Conservation (phyloP, 2,888 invertebrate genomes). For the Calameuta idolon region DNA sequence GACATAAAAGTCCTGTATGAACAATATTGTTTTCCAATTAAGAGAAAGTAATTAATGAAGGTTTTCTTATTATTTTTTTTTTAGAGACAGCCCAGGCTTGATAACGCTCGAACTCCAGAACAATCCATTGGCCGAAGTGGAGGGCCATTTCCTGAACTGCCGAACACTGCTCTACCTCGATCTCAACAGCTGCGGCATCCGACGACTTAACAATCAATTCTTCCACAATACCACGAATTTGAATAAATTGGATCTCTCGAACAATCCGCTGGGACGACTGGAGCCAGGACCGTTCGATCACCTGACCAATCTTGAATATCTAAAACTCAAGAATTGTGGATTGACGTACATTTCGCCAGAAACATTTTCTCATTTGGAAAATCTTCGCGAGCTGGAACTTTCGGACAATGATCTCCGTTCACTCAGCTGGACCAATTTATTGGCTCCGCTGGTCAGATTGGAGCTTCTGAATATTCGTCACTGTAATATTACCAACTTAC, state of each 20-base stretch:
- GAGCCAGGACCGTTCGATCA: constrained; percentile 74
- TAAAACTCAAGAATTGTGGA: constrained; percentile 76
- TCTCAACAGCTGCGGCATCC: constrained; percentile 75
- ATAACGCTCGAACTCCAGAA: constrained; percentile 78
- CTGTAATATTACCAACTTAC: constrained; percentile 72
- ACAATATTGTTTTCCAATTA: constrained; percentile 9
- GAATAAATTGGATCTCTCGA: constrained; percentile 77
- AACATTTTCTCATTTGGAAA: constrained; percentile 72
- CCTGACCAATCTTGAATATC: constrained; percentile 74
- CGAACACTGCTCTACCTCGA: constrained; percentile 77
- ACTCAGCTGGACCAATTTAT: constrained; percentile 73
- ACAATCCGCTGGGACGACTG: constrained; percentile 74
- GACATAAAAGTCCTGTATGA: neutral
- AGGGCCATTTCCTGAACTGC: constrained; percentile 76
- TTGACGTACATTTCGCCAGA: constrained; percentile 71
- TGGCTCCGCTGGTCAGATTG: constrained; percentile 73
- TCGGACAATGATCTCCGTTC: constrained; percentile 72
- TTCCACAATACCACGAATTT: constrained; percentile 77
- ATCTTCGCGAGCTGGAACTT: constrained; percentile 75
- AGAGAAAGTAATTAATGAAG: constrained; percentile 14
- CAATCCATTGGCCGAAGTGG: constrained; percentile 74
- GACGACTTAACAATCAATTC: constrained; percentile 72
- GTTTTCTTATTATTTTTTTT: constrained; percentile 50
- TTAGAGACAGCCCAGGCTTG: constrained; percentile 76
- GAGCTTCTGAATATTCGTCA: constrained; percentile 76